Base-by-base conservation (phyloP, 2,797 vertebrate genomes). In the Psittacula derbiana region DNA sequence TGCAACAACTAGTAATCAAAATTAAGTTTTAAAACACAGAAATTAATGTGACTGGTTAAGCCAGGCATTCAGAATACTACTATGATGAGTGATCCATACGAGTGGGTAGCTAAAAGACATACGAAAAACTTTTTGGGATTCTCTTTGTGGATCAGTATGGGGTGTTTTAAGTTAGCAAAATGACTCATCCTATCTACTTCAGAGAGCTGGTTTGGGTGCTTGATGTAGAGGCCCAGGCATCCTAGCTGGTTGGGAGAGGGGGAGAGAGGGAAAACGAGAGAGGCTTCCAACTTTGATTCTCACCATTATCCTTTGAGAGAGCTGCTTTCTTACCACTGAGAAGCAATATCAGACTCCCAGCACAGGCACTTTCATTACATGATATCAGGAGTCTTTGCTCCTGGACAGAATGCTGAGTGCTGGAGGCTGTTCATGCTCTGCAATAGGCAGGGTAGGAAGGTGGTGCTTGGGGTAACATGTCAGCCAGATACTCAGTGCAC, bases 71-170 rank as follows among this genome's bases (percentile, higher is more conserved):
- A 44, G 53, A 57, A 57, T 85, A 61, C 36, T 90, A 79, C 82
- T 76, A 27, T 67, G 80, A 73, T 88, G 85, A 84, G 36, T 89
- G 90, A 87, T 90, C 91, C 28, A 6, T 65, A 47, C 43, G 41
- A 0, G 12, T 94, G 93, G 91, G 95, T 93, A 47, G n/a, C 61
- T 91, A 92, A 96, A 82, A 67, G 80, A 84, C 50, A 86, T 12
- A 64, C 12, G 33, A 73, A 80, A 90, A 92, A 90, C 73, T 96
- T 95, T 6, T 81, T 81, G 90, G 80, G 66, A 84, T 88, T 95
- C 66, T 90, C 80, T 92, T 79, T 60, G 50, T 75, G 43, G 90
- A 93, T 91, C 73, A 70, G 70, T 55, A 70, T 12, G 52, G 90
- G 91, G n/a, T 83, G 80, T 88, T 90, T 84, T 67, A 85, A 94